phyloP scores from a whole-genome alignment of 2,888 invertebrate species.

The Phortica okadai region DNA sequence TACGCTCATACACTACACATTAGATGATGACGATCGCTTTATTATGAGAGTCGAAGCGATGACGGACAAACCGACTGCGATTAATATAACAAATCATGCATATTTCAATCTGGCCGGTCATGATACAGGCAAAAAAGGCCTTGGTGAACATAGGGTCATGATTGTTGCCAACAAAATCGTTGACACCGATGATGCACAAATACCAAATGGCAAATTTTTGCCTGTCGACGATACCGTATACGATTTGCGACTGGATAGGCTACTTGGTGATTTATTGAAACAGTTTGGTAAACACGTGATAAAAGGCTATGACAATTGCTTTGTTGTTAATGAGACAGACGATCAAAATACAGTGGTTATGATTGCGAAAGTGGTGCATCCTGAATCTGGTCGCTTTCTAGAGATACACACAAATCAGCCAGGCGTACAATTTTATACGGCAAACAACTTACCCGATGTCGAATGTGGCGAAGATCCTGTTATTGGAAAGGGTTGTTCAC shows the following conservation, averaged over 20 bases:
- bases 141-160: conserved; percentile 83
- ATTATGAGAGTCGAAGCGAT: conserved; percentile 85
- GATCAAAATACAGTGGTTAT: conserved; percentile 38
- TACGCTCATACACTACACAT: conserved; percentile 83
- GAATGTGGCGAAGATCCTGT: conserved; percentile 78
- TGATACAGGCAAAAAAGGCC: conserved; percentile 78
- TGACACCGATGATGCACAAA: conserved; percentile 82
- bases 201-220: conserved; percentile 85
- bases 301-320: conserved; percentile 62
- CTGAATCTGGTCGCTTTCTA: conserved; percentile 83
- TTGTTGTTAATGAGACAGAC: conserved; percentile 54
- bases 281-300: conserved; percentile 77
- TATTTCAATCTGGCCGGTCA: conserved; percentile 96
- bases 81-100: conserved; percentile 91
- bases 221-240: conserved; percentile 75
- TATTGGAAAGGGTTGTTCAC: conserved; percentile 83
- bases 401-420: conserved; percentile 92
- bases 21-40: conserved; percentile 85
- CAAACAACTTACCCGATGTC: conserved; percentile 84
- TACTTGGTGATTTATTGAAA: conserved; percentile 82
- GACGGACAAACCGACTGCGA: conserved; percentile 87
- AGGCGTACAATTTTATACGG: conserved; percentile 93
- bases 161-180: conserved; percentile 87
- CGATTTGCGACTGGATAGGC: conserved; percentile 84
- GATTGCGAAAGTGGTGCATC: conserved; percentile 77